Evolutionary conservation across 2,888 invertebrate genomes (phyloP), one percentile per base, ranked within the genome.

Genomic region (Biston stratarius): DNA sequence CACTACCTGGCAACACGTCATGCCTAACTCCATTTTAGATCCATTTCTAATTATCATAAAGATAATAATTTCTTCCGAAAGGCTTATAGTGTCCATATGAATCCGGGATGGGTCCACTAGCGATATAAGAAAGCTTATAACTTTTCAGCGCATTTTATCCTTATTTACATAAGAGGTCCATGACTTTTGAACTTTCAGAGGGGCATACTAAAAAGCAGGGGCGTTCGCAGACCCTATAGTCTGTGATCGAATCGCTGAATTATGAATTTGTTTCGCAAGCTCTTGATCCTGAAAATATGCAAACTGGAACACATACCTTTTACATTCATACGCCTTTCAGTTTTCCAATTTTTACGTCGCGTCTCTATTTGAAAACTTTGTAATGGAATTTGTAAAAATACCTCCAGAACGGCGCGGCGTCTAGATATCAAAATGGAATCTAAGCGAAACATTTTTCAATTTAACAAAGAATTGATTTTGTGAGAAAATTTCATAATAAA

Each of bases 271-370:
- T 44, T 52, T 61, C 53, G 62, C 59, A 58, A 72, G 66, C 67
- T 64, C 67, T 70, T 73, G 68, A 74, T 74, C 65, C 64, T 59
- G 52, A 51, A 65, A 67, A 70, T 72, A 72, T 71, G 74, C 69
- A 70, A 64, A 64, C 53, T 48, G 44, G 49, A 53, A 63, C 42
- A 33, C 40, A 65, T 65, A 59, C 52, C 52, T 57, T 64, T 55
- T 67, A 40, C 52, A 70, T 61, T 58, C 15, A 61, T 61, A 63
- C 49, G 38, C 34, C 58, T 64, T 64, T 66, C 59, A 65, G 48
- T 61, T 66, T 64, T 67, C 15, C 14, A 14, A 64, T 63, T 34
- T 62, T 62, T 38, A 49, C 38, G 57, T 47, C 45, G 5, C 57
- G 10, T 38, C 24, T 40, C 34, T 33, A 57, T 47, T 14, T 62